These are phyloP conservation scores for Oxygymnocypris stewartii DNA, from an alignment of 2,113 vertebrate genomes.

Conservation along the genomic window DNA sequence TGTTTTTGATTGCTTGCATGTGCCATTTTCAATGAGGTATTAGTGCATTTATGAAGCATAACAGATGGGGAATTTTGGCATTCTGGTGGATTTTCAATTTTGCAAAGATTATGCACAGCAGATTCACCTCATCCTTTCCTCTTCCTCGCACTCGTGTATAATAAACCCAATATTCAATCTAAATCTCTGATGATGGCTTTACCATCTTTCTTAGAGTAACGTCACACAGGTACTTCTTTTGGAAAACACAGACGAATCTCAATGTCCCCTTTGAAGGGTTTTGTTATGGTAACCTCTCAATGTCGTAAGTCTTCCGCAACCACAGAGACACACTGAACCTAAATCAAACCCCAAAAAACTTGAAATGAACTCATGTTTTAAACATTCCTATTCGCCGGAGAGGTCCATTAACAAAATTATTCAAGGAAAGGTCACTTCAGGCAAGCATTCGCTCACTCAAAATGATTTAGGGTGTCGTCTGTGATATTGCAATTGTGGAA, in stretches of 20 bases:
- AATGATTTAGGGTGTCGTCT: slow-evolving; percentile 30
- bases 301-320: slow-evolving; percentile 53
- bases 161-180: slow-evolving; percentile 11
- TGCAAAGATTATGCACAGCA: not conserved
- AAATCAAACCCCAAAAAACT: slow-evolving; percentile 49
- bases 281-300: slow-evolving; percentile 56
- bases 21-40: slow-evolving; percentile 30
- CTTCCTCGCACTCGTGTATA: not conserved
- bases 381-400: slow-evolving; percentile 57
- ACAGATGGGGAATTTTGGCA: not conserved
- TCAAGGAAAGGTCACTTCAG: slow-evolving; percentile 55
- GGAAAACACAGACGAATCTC: slow-evolving; percentile 40
- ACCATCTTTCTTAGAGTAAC: slow-evolving; percentile 49
- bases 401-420: slow-evolving; percentile 63
- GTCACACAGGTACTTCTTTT: slow-evolving; percentile 39
- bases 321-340: slow-evolving; percentile 21
- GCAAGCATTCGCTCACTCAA: slow-evolving; percentile 35
- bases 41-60: not conserved
- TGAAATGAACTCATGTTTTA: slow-evolving; percentile 51
- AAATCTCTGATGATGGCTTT: slow-evolving; percentile 53
- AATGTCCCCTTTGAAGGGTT: slow-evolving; percentile 50
- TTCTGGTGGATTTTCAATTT: not conserved
- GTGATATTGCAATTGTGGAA: slow-evolving; percentile 7
- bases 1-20: slow-evolving; percentile 13
- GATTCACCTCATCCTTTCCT: not conserved